These are phyloP conservation scores for Polymixis lichenea DNA, from an alignment of 2,888 invertebrate genomes.

Conservation along the genomic window DNA sequence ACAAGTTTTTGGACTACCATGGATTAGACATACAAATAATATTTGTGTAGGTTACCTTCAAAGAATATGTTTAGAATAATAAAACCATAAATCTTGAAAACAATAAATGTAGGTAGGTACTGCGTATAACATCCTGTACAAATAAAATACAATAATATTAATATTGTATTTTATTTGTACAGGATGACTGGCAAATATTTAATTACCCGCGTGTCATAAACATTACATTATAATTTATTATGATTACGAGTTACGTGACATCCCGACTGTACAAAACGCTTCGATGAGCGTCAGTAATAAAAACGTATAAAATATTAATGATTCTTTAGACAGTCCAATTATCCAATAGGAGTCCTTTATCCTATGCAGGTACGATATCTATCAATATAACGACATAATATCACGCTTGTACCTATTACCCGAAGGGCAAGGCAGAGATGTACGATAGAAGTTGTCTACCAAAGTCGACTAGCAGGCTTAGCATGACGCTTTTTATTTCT, in stretches of 20 bases:
- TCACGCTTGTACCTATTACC: no score
- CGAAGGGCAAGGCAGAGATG: no score
- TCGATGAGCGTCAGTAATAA: not conserved
- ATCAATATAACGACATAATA: not conserved
- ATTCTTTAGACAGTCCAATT: slow-evolving; percentile 2
- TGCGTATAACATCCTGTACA: not conserved
- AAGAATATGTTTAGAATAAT: slow-evolving; percentile 21
- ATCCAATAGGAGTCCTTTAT: not conserved
- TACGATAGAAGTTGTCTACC: no score
- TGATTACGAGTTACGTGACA: slow-evolving; percentile 22
- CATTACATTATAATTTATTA: slow-evolving; percentile 12
- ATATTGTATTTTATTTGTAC: slow-evolving; percentile 22
- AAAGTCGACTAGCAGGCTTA: no score
- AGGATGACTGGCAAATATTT: slow-evolving; percentile 56
- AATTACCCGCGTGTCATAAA: slow-evolving; percentile 43
- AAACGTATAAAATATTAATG: not conserved
- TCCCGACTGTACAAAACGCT: not conserved
- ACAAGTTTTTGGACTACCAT: not conserved
- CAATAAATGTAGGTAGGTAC: slow-evolving; percentile 7
- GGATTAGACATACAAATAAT: not conserved
- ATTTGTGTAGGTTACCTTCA: slow-evolving; percentile 20
- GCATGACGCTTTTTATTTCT: no score
- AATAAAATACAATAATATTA: no score
- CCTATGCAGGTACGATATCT: not conserved
- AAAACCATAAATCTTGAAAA: slow-evolving; percentile 17